Conservation (phyloP, 1,140 invertebrate genomes). For the Orchesella cincta region DNA sequence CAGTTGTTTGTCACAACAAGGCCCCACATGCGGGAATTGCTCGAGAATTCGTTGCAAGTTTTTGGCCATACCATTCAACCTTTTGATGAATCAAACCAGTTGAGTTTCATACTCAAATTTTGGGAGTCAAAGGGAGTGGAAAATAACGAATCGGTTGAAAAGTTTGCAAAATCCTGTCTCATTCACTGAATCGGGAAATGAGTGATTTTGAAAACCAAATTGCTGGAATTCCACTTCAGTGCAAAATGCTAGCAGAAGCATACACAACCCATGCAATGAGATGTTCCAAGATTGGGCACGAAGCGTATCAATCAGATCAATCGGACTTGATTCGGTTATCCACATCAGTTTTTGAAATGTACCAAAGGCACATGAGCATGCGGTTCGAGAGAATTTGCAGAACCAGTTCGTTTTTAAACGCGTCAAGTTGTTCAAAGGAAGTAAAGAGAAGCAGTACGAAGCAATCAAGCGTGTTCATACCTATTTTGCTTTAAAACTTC, state of each 20-base stretch:
- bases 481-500: background rate
- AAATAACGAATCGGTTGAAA: background rate
- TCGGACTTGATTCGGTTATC: no score
- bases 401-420: background rate
- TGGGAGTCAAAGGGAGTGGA: background rate
- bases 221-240: background rate
- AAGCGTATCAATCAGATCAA: no score
- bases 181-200: background rate
- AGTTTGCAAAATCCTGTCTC: background rate
- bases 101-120: background rate
- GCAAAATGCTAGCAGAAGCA: background rate
- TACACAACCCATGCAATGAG: background rate
- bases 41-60: background rate
- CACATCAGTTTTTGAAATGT: background rate
- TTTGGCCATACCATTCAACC: background rate
- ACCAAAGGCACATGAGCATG: background rate
- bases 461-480: background rate
- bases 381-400: background rate
- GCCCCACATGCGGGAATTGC: background rate
- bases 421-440: background rate
- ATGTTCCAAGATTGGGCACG: background rate
- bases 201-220: background rate
- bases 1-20: background rate
- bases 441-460: background rate
- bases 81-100: background rate